Evolutionary conservation across 2,797 vertebrate genomes (phyloP).

Genomic region (Iguana delicatissima): DNA sequence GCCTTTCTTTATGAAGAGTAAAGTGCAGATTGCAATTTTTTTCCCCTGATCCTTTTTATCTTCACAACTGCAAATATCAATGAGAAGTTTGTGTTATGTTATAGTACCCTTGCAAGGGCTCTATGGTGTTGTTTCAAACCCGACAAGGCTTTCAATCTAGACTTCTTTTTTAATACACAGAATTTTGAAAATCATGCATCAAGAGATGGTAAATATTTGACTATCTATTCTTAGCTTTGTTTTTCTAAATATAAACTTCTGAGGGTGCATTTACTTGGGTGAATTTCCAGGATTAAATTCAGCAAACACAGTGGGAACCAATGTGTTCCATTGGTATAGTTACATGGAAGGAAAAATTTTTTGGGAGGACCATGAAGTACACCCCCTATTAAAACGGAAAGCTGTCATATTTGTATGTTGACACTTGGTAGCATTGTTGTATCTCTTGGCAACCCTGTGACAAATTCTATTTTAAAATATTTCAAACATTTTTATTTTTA

Average conservation of each 20-base stretch:
- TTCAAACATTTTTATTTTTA: neutral
- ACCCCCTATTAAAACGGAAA: neutral
- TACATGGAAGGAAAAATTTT: neutral
- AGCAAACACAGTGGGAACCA: neutral
- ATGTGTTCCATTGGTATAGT: neutral
- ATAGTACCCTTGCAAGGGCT: neutral
- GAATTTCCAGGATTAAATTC: constrained; percentile 7
- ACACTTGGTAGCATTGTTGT: neutral
- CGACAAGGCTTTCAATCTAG: neutral
- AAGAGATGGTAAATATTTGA: neutral
- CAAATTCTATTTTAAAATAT: neutral
- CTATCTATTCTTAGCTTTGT: neutral
- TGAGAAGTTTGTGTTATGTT: neutral
- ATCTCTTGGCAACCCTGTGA: neutral
- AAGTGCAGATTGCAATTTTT: rapidly evolving
- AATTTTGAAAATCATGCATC: neutral
- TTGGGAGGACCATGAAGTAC: neutral
- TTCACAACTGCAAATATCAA: neutral
- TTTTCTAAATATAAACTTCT: neutral
- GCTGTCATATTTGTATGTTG: neutral
- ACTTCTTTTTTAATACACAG: neutral
- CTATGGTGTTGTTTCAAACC: neutral
- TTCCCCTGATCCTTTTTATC: constrained; percentile 28
- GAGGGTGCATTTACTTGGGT: neutral
- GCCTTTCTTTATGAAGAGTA: constrained; percentile 16